Conservation (phyloP, 2,113 vertebrate species). For the Lamprologus lemairii region DNA sequence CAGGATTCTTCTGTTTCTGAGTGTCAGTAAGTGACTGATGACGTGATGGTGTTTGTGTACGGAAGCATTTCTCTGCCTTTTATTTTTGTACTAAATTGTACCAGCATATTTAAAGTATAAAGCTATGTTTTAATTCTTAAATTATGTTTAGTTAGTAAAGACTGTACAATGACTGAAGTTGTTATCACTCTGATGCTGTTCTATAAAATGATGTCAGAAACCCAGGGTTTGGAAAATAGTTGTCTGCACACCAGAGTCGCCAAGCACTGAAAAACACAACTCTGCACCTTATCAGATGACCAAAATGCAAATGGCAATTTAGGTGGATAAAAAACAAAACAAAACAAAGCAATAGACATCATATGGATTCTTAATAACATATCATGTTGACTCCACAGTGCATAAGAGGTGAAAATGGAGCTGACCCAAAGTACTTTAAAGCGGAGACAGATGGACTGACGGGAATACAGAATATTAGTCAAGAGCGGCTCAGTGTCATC, state of each 20-base stretch:
- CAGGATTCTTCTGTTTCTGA: constrained; percentile 18
- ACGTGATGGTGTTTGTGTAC: constrained; percentile 51
- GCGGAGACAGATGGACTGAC: not conserved
- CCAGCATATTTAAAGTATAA: constrained; percentile 78
- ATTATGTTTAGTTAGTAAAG: constrained; percentile 73
- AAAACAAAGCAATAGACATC: not conserved
- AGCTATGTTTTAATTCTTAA: constrained; percentile 73
- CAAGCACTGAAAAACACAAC: not conserved
- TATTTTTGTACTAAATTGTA: constrained; percentile 79
- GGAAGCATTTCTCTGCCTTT: constrained; percentile 65
- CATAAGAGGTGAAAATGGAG: not conserved
- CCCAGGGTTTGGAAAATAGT: not conserved
- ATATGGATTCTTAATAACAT: not conserved
- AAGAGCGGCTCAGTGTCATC: not conserved
- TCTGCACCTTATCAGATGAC: not conserved
- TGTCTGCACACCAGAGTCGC: not conserved
- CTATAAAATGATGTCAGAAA: constrained; percentile 41
- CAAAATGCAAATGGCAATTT: not conserved
- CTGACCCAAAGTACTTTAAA: not conserved
- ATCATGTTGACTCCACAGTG: not conserved
- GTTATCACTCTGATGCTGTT: constrained; percentile 42
- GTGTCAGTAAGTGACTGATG: constrained; percentile 51
- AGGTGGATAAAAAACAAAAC: not conserved
- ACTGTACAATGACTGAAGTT: constrained; percentile 68
- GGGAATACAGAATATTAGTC: not conserved